A percentile compares a stretch with the other conserved stretches of the same genome.
phyloP scores from a whole-genome alignment of 2,113 vertebrate species.

The Erythrocercus mccallii region DNA sequence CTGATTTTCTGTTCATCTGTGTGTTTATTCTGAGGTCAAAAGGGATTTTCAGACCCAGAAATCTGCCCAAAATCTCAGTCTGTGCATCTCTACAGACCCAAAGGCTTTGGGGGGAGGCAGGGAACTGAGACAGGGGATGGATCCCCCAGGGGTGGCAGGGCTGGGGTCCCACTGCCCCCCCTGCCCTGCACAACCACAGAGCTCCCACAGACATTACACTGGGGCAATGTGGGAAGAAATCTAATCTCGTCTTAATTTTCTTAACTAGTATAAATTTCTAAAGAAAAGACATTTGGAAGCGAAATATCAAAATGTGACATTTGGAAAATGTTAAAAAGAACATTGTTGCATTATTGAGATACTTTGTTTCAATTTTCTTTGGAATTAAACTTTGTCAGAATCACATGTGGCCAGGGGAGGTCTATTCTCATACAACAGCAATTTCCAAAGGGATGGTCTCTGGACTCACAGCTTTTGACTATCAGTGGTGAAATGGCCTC shows the following conservation, averaged over 20 bases:
- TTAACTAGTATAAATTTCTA: constrained; percentile 7
- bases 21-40: background rate
- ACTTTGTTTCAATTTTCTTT: constrained; percentile 16
- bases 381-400: background rate
- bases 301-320: constrained; percentile 52
- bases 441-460: background rate
- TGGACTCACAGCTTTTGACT: rapidly evolving
- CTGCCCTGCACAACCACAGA: rapidly evolving
- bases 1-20: background rate
- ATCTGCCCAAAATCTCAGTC: background rate
- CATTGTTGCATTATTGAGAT: background rate
- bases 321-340: constrained; percentile 49
- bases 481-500: rapidly evolving
- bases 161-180: background rate
- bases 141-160: background rate
- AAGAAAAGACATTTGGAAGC: constrained; percentile 16
- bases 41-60: background rate
- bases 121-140: background rate
- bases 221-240: background rate
- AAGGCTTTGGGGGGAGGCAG: background rate
- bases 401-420: rapidly evolving
- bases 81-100: background rate
- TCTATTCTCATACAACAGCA: background rate
- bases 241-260: background rate
- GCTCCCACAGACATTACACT: background rate